These are phyloP conservation scores for Neoarius graeffei DNA, from an alignment of 2,113 vertebrate genomes.

Conservation along the genomic window DNA sequence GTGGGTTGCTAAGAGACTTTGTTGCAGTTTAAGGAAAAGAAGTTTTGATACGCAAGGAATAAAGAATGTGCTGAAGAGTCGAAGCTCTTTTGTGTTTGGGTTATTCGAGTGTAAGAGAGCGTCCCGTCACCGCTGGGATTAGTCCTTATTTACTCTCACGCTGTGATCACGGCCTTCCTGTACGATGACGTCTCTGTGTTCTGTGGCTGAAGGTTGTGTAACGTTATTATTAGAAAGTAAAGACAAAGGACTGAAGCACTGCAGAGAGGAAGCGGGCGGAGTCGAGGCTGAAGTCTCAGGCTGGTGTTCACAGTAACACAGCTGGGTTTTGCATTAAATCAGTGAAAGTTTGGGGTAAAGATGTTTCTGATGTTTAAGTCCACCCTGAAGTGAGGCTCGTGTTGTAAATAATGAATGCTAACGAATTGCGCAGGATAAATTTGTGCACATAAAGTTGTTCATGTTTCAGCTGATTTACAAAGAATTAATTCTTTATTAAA, in stretches of 20 bases:
- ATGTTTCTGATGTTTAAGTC: background rate
- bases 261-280: slow-evolving; percentile 18
- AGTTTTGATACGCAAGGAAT: background rate
- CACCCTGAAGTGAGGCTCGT: background rate
- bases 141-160: background rate
- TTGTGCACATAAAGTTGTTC: no score
- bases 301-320: background rate
- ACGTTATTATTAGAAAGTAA: slow-evolving; percentile 32
- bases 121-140: background rate
- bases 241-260: slow-evolving; percentile 34
- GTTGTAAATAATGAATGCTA: background rate
- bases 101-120: background rate
- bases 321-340: background rate
- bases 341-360: background rate
- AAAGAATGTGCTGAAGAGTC: background rate
- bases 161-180: background rate
- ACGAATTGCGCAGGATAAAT: background rate
- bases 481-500: no score
- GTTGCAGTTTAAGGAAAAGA: background rate
- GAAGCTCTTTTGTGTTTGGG: background rate
- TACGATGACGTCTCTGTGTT: background rate
- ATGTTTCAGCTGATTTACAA: no score
- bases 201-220: slow-evolving; percentile 11
- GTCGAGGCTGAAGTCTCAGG: background rate
- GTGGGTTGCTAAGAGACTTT: background rate